These are phyloP conservation scores for Myiothlypis chrysogaster DNA, from an alignment of 2,797 vertebrate species.

Conservation along the genomic window DNA sequence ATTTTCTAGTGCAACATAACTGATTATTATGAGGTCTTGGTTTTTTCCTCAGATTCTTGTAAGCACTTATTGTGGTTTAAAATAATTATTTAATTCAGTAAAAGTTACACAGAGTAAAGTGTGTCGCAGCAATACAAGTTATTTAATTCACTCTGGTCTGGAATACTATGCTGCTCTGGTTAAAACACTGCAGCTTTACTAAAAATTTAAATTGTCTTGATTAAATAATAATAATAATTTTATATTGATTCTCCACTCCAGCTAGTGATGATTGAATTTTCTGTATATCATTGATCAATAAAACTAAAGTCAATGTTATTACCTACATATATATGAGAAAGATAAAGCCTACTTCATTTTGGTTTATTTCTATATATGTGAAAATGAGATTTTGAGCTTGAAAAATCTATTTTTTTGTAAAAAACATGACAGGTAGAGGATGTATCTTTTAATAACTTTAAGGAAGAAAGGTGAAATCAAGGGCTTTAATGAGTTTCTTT, in stretches of 20 bases:
- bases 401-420: neutral
- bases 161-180: neutral
- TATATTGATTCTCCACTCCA: neutral
- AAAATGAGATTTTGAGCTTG: neutral
- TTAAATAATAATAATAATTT: neutral
- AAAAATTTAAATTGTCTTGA: neutral
- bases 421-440: neutral
- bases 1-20: neutral
- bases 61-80: neutral
- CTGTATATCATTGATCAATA: neutral
- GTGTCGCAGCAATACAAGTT: neutral
- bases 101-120: neutral
- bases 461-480: neutral
- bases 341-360: neutral
- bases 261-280: neutral
- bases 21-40: neutral
- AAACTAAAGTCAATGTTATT: neutral
- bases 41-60: neutral
- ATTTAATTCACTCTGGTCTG: neutral
- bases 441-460: accelerated
- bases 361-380: neutral
- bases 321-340: neutral
- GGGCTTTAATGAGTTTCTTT: neutral
- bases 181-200: neutral
- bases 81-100: neutral